Base-by-base conservation (phyloP, 2,113 vertebrate species). In the Gambusia affinis region DNA sequence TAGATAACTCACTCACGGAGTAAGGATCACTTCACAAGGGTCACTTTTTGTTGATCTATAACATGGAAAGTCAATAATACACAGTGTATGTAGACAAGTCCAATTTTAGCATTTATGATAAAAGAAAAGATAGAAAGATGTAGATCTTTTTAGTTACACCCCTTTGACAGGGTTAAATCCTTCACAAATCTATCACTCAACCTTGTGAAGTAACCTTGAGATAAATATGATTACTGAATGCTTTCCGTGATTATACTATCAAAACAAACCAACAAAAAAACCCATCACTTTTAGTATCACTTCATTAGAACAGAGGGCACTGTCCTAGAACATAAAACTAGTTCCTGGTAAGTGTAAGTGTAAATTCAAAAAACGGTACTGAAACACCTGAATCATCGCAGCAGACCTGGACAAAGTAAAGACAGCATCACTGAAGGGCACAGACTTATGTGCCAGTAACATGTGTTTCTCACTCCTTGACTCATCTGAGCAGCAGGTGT, bases 301-400 rank as follows among this genome's bases (percentile, higher is more conserved):
- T 88, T 72, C 11, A 39, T 72, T 37, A 39, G 80, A 81, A 89
- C 3, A 22, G 17, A 31, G 10, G 29, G 15, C 3, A 44, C 42
- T 89, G 88, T 78, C 90, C 69, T 39, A 39, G 85, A 72, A 80
- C 77, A 72, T 83, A 80, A 87, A 91, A 87, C 62, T 76, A 71
- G 71, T 83, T 37, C 35, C 35, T 37, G 35, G 10, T 37, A 37
- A 37, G 10, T 35, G 33, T 60, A 86, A 84, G 42, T 0, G 42
- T 3, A 60, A 24, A 22, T 10, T 67, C 10, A 37, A 29, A 47
- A 79, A 42, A 74, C 78, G 57, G 27, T 64, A 75, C 14, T 31
- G 71, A 73, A 76, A 79, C 63, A 85, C 86, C 70, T 86, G 83
- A 87, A 76, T 87, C 81, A 85, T 85, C 80, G 81, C 30, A 54